Conservation (phyloP, 1,140 invertebrate genomes). For the Pogonus chalceus region DNA sequence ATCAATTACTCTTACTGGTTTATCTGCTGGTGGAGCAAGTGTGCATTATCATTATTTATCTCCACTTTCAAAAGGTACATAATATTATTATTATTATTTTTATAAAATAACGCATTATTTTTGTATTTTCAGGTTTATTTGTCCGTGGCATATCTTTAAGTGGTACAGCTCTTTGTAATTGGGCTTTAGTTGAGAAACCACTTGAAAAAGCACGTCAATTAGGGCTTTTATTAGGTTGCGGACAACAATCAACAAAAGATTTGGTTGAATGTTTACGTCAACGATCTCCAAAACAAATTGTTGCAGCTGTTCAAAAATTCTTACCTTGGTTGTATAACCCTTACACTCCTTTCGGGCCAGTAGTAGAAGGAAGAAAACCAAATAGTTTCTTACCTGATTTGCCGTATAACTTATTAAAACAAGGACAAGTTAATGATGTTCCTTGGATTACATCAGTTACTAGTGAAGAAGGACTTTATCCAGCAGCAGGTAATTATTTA, state of each 20-base stretch:
- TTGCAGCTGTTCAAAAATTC: conserved; percentile 12
- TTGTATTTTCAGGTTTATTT: background rate
- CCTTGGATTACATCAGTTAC: conserved; percentile 34
- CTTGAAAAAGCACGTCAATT: conserved; percentile 55
- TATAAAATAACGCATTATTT: too few relatives aligned
- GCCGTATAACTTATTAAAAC: conserved; percentile 39
- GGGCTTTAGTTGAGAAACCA: conserved; percentile 56
- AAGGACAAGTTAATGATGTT: conserved; percentile 33
- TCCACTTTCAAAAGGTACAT: background rate
- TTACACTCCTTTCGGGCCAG: conserved; percentile 26
- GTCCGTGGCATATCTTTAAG: conserved; percentile 47
- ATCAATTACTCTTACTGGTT: conserved; percentile 34
- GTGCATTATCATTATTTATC: background rate
- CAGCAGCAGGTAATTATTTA: conserved; percentile 29
- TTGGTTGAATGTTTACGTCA: conserved; percentile 58
- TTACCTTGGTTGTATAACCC: background rate
- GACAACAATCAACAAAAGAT: conserved; percentile 39
- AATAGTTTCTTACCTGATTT: conserved; percentile 45
- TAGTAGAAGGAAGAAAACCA: conserved; percentile 28
- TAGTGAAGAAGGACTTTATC: conserved; percentile 34
- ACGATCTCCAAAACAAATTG: conserved; percentile 10
- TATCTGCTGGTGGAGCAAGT: background rate
- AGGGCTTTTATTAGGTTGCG: conserved; percentile 58
- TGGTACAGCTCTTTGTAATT: conserved; percentile 59
- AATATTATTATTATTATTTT: background rate